Conservation (phyloP, 2,888 invertebrate species). For the Tenthredo livida region DNA sequence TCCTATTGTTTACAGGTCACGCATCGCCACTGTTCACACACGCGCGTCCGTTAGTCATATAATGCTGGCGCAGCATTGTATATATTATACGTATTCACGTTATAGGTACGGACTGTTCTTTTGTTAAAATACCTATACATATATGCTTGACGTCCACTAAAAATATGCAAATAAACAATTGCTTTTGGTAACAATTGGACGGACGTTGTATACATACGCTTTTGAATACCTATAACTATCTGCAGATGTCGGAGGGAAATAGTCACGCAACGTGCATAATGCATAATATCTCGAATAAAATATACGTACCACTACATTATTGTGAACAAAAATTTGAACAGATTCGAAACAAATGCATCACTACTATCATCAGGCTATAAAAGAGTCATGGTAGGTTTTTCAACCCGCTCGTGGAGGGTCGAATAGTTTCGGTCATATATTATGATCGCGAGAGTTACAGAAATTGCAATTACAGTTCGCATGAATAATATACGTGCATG, state of each 20-base stretch:
- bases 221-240: not conserved
- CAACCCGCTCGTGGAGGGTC: not conserved
- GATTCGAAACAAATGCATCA: not conserved
- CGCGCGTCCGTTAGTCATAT: slow-evolving; percentile 14
- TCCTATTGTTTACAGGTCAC: slow-evolving; percentile 49
- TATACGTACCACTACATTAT: not conserved
- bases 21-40: slow-evolving; percentile 43
- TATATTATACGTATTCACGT: not conserved
- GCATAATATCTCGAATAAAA: not conserved
- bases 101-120: not conserved
- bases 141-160: not conserved
- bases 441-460: not conserved
- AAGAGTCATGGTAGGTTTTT: not conserved
- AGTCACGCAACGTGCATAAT: not conserved
- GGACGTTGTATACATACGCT: slow-evolving; percentile 18
- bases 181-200: slow-evolving; percentile 22
- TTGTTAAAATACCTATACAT: slow-evolving; percentile 13
- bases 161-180: slow-evolving; percentile 35
- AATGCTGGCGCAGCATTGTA: slow-evolving; percentile 26
- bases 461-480: not conserved
- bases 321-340: not conserved
- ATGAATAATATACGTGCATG: too few species aligned
- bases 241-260: not conserved
- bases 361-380: not conserved
- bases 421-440: not conserved